phyloP scores from a whole-genome alignment of 2,113 vertebrate genomes.

The Tetrao urogallus region DNA sequence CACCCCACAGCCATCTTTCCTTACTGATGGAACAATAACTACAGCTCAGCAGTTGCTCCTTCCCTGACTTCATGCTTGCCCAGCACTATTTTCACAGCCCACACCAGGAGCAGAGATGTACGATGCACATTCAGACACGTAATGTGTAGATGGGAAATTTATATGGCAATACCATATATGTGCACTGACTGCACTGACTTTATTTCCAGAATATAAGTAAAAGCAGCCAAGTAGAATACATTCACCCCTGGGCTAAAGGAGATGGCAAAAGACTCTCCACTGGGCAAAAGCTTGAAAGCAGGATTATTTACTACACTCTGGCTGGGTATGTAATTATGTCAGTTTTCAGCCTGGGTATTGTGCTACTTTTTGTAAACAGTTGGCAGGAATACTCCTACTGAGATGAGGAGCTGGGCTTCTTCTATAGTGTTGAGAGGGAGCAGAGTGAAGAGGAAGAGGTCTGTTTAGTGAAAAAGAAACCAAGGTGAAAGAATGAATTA shows the following conservation, averaged over 20 bases:
- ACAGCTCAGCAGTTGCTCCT: not conserved
- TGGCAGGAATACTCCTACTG: conserved; percentile 56
- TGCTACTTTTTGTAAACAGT: conserved; percentile 71
- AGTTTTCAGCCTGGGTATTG: conserved; percentile 58
- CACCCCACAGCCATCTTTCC: not conserved
- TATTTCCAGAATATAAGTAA: not conserved
- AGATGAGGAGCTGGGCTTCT: conserved; percentile 25
- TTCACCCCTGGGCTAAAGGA: conserved; percentile 46
- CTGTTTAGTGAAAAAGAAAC: not conserved
- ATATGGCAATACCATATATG: not conserved
- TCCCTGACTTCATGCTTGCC: not conserved
- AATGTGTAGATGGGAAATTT: not conserved
- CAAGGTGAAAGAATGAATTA: not conserved
- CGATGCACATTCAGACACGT: not conserved
- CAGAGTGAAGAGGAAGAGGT: conserved; percentile 27
- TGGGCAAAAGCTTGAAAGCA: conserved; percentile 65
- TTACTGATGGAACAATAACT: not conserved
- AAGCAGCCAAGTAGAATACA: conserved; percentile 37
- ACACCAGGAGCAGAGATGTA: not conserved
- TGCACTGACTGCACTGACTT: not conserved
- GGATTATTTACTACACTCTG: conserved; percentile 66
- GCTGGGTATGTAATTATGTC: conserved; percentile 65
- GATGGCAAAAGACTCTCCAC: conserved; percentile 46
- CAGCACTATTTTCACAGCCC: not conserved
- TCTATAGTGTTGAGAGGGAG: not conserved